Evolutionary conservation across 1,140 invertebrate genomes (phyloP), one percentile per base, ranked within the genome.

Genomic region (Calliopsis andreniformis): DNA sequence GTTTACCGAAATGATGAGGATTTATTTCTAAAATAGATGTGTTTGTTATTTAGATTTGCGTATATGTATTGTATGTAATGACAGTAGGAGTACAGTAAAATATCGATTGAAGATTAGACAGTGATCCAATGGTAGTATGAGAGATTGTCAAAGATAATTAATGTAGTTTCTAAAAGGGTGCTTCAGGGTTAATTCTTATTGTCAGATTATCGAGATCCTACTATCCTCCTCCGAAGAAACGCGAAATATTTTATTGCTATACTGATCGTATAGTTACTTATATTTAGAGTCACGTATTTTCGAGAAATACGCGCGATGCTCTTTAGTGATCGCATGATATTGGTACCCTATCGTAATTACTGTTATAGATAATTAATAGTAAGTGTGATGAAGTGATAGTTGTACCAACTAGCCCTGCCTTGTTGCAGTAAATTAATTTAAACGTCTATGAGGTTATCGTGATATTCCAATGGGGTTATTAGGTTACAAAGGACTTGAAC

Each of bases 341-440:
- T 14, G 39, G 43, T 35, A 20, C 7, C 3, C 42, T 18, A 35
- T 30, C 35, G 59, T 53, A 59, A 58, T 20, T 59, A 68, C 23
- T 67, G 49, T 43, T 71, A 42, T 6, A 8, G 20, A 18, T 63
- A 63, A 77, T 77, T 70, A 62, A 1, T 20, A 71, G 16, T 18
- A 16, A 53, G 61, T 62, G 39, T n/a, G 71, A 55, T 61, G 55
- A 76, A 76, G 55, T 23, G 32, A 69, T 30, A 25, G 45, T 61
- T 25, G 23, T 56, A 58, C 35, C 64, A 76, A 76, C 66, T 76
- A 25, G 32, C 64, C 35, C 69, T 59, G 39, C 35, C 25, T 55
- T 42, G 45, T 71, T 70, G 61, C 67, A 71, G 28, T 77, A 77
- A 77, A 62, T 32, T 62, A 77, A 49, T 77, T 77, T 71, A 7